These are phyloP conservation scores for Aurelia aurita complex sp. Pacific DNA, from an alignment of 30 jellyfish, hydroid and myxozoan species.

Conservation along the genomic window DNA sequence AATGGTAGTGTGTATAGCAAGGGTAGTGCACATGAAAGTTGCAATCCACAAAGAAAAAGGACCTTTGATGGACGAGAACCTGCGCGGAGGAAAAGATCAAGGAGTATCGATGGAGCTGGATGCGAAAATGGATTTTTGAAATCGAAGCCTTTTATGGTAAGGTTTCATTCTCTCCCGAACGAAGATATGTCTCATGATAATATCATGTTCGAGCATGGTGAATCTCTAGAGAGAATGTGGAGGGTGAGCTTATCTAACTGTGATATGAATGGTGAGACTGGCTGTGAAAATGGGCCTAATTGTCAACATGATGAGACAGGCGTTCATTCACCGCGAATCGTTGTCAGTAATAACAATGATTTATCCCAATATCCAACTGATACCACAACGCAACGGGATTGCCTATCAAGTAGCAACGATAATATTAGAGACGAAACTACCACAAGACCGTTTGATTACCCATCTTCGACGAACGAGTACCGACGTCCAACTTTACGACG, in stretches of 20 bases:
- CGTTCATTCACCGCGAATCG: not conserved
- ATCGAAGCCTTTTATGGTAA: not conserved
- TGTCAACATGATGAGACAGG: not conserved
- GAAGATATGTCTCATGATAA: not conserved
- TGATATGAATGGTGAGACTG: not conserved
- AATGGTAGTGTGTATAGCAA: not conserved
- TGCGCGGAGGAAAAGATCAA: slow-evolving; percentile 17
- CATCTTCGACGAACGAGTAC: not conserved
- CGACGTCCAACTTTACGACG: slow-evolving; percentile 33
- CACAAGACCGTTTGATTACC: not conserved
- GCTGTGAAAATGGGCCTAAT: not conserved
- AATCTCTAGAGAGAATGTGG: not conserved
- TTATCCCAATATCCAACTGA: not conserved
- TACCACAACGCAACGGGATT: not conserved
- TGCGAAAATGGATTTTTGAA: not conserved
- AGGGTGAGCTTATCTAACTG: not conserved
- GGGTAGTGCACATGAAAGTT: no score
- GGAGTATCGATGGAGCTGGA: slow-evolving; percentile 18
- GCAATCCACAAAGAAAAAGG: not conserved
- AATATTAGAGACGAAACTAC: not conserved
- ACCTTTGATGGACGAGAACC: not conserved
- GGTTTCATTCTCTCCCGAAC: slow-evolving; percentile 48
- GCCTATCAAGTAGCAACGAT: not conserved
- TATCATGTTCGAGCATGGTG: not conserved
- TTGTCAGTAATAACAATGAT: not conserved